A percentile compares a stretch with the other conserved stretches of the same genome.
phyloP scores from a whole-genome alignment of 2,797 vertebrate species.

The Anguilla marmorata region DNA sequence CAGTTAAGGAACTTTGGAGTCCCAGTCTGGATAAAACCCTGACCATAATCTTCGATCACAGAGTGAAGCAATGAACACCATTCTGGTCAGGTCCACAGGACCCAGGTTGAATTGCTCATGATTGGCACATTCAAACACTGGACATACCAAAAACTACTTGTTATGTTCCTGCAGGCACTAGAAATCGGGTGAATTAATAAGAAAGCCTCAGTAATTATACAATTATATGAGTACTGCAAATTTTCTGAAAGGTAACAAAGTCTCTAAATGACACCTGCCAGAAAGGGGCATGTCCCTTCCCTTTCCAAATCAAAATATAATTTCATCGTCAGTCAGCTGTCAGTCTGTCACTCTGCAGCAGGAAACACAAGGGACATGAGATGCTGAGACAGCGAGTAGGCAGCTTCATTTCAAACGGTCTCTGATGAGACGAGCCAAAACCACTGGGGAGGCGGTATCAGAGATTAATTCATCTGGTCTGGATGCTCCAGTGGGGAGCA shows the following conservation, averaged over 20 bases:
- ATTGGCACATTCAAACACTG: not conserved
- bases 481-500: too few species aligned
- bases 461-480: too few species aligned
- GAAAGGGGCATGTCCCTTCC: not conserved
- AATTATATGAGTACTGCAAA: not conserved
- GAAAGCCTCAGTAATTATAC: not conserved
- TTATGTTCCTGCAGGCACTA: not conserved
- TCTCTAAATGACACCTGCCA: not conserved
- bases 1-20: too few species aligned
- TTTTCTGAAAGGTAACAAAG: not conserved
- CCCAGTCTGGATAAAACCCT: not conserved
- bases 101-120: not conserved
- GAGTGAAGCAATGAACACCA: not conserved
- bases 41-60: not conserved
- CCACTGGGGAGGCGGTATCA: not conserved
- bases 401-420: too few species aligned
- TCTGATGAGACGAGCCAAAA: not conserved
- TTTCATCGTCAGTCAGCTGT: not conserved
- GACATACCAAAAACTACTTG: not conserved
- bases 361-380: not conserved
- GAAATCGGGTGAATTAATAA: not conserved
- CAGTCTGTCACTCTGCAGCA: not conserved
- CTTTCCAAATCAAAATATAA: not conserved
- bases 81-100: not conserved
- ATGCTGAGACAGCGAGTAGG: not conserved